Evolutionary conservation across 2,113 vertebrate species (phyloP), one percentile per base, ranked within the genome.

Genomic region (Daubentonia madagascariensis): DNA sequence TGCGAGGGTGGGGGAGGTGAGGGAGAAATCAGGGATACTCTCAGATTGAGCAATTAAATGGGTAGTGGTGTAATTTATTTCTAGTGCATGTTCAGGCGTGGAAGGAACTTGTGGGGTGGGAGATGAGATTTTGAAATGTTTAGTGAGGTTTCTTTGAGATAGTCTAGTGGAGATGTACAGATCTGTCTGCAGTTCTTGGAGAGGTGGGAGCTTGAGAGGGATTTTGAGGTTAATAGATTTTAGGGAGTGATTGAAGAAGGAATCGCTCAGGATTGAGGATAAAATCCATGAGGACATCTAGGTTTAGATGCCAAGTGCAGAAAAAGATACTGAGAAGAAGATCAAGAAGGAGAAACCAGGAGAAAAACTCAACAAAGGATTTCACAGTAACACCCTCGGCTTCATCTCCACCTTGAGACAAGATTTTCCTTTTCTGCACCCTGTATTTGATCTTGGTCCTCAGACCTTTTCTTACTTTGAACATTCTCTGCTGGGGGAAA

Each of bases 381-480:
- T 87, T 94, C 81, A 84, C 22, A 73, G 61, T 54, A 93, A 14
- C 23, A 88, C 48, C n/a, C 13, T 68, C 87, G 68, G 61, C 80
- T 88, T 93, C 63, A 6, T 84, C 25, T 83, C 63, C 91, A 16
- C 43, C 48, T 72, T 37, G 70, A 91, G 90, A 54, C 57, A 32
- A 85, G n/a, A 78, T 80, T 90, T 95, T 73, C 45, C 76, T 85
- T 20, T 96, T 73, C 48, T 85, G 25, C 6, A 50, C 11, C 50
- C n/a, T 70, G n/a, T 68, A 22, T 93, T 94, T 94, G 67, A 86
- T 86, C 79, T 96, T 76, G 83, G 73, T 65, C 48, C 59, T 92
- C 37, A 72, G 50, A 89, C 75, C 18, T 72, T 95, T 90, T 81
- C 40, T 73, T 84, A 50, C 30, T 92, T 96, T 78, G 68, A 89